Base-by-base conservation (phyloP, 2,797 vertebrate species). In the Coregonus sp. region DNA sequence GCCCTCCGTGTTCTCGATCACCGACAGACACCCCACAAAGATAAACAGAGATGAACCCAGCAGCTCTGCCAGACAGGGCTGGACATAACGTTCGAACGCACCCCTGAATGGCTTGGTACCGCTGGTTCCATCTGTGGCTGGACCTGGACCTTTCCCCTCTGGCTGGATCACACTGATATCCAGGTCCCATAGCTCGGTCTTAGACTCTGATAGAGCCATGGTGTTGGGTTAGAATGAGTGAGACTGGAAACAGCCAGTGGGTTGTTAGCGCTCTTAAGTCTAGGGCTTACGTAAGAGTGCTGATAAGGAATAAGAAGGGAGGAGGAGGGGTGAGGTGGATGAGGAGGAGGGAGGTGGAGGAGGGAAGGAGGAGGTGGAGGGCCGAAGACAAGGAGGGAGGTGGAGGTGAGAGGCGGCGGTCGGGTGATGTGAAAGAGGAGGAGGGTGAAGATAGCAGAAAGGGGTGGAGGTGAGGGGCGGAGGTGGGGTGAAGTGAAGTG, bases 51-150 rank as follows among this genome's bases (percentile, higher is more conserved):
- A 11, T 0, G 84, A 93, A 75, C 95, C 96, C 82, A 96, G 74
- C 66, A 96, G 83, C 86, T 97, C 95, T 0, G 91, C 95, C 78
- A 94, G 1, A 9, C 95, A 95, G 0, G 96, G 95, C 91, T 95
- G 95, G 0, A 90, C 0, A 0, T 90, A 87, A 1, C 0, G 75
- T 85, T 95, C 93, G 0, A 74, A 95, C 59, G 81, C 52, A 3
- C 70, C 54, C 52, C 52, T 61, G 18, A 59, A 37, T 3, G 14
- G 73, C 14, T 40, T 52, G 25, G 31, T 20, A 29, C 5, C 16
- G 11, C 61, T 59, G 50, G 2, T 25, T 70, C 33, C 75, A 74
- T 68, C 2, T n/a, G 52, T 74, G 35, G 14, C 25, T 70, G 31
- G 75, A 72, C 63, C 1, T n/a, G 52, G 73, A 35, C 29, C 9